Evolutionary conservation across 53 echinoderm and acorn worm genomes (phyloP).

Genomic region (Paelopatides confundens): DNA sequence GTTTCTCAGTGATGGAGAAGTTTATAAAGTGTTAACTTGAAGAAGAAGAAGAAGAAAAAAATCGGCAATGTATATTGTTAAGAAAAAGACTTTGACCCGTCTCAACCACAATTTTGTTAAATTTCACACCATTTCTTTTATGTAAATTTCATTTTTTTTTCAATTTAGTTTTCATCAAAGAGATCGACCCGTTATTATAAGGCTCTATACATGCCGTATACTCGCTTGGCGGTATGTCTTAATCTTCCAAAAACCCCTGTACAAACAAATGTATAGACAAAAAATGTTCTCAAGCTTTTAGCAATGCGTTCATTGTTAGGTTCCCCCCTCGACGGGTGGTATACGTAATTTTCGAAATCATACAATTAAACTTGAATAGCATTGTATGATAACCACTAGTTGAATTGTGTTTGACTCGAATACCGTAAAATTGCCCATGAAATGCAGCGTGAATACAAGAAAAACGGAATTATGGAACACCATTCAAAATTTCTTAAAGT

Average conservation of each 20-base stretch:
- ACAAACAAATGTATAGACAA: neutral
- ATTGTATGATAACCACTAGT: neutral
- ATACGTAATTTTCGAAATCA: neutral
- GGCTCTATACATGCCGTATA: neutral
- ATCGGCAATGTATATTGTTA: too few species aligned
- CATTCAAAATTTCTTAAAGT: too few species aligned
- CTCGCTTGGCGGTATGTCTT: neutral
- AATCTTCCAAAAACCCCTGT: neutral
- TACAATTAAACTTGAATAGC: neutral
- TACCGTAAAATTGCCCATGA: slow-evolving; percentile 29
- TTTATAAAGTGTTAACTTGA: too few species aligned
- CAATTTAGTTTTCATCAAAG: too few species aligned
- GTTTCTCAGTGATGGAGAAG: too few species aligned
- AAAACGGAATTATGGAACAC: too few species aligned
- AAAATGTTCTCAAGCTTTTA: neutral
- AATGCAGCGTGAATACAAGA: neutral
- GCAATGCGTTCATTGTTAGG: neutral
- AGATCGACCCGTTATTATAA: neutral
- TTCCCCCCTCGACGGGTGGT: slow-evolving; percentile 10
- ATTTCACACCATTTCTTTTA: too few species aligned
- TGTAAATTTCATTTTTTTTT: too few species aligned
- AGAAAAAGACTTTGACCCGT: too few species aligned
- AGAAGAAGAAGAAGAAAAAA: too few species aligned
- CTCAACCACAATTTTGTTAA: too few species aligned
- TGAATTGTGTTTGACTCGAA: neutral